Evolutionary conservation across 2,113 vertebrate genomes (phyloP), one percentile per base, ranked within the genome.

Genomic region (Lagopus leucura): DNA sequence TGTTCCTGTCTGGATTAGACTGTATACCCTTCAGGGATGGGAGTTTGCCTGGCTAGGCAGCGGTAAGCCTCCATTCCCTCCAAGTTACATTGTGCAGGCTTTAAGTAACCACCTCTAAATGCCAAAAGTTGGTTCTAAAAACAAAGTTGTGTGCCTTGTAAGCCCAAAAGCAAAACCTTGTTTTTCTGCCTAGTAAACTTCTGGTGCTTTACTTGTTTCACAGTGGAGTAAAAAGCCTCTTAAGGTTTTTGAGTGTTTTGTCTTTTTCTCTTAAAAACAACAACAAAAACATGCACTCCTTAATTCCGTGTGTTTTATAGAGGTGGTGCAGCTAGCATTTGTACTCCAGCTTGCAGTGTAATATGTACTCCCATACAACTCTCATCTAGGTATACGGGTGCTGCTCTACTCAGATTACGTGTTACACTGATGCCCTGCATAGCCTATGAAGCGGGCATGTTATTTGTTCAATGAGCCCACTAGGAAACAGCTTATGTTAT

Each of bases 1-100:
- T 89, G 92, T 74, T 96, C 89, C 91, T 77, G 66, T 86, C 74
- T 93, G 64, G 55, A 73, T 93, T 66, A 92, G 89, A 54, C 89
- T 38, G 58, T 58, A 74, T 89, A 94, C 64, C 92, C 89, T 92
- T 94, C 78, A 30, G 92, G 94, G 87, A 38, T 76, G 78, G 84
- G 92, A 89, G 84, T 89, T 87, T 79, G 64, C 74, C 84, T 73
- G 30, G 24, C 78, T 89, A 54, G n/a, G 63, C 84, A 36, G 63
- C 73, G 50, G 89, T 95, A 93, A 96, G 13, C 66, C 87, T 94
- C 24, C 54, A 64, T 91, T 19, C 64, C 84, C 81, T 94, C 64
- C 74, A 93, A 71, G 36, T 66, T 50, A 76, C 74, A 72, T 90
- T 87, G 82, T 47, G 19, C 36, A 92, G 54, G 22, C 32, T 93